Percentiles rank a stretch among this genome's conserved stretches.
Evolutionary conservation across 2,113 vertebrate genomes (phyloP).

Genomic region (Gobio gobio): DNA sequence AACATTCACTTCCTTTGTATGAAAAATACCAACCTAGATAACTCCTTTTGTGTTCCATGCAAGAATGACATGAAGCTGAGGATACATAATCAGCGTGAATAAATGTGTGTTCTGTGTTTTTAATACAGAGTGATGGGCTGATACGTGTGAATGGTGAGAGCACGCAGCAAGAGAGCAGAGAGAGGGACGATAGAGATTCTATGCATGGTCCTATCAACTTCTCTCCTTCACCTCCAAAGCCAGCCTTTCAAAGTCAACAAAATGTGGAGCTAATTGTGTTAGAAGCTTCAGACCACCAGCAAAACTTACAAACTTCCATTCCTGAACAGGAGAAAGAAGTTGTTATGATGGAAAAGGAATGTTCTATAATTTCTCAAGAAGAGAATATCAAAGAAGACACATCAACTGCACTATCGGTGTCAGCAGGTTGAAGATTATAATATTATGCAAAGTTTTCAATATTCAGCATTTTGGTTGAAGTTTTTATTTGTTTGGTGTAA

Average conservation of each 20-base stretch:
- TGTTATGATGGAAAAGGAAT: not conserved
- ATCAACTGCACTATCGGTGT: not conserved
- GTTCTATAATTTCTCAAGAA: not conserved
- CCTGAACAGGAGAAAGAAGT: conserved; percentile 24
- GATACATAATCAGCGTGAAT: not conserved
- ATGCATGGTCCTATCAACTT: conserved; percentile 33
- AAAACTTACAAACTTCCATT: not conserved
- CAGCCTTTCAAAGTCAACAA: conserved; percentile 12
- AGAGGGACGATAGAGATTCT: conserved; percentile 60
- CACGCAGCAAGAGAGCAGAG: conserved; percentile 67
- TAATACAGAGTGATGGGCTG: conserved; percentile 84
- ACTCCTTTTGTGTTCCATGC: not conserved
- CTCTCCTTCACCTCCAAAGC: conserved; percentile 42
- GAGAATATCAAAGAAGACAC: conserved; percentile 28
- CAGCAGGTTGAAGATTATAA: conserved; percentile 40
- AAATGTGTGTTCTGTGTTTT: conserved; percentile 41
- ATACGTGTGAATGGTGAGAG: conserved; percentile 83
- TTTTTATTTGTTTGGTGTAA: not conserved
- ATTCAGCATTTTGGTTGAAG: not conserved
- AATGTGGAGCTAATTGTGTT: not conserved
- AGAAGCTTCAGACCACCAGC: conserved; percentile 24
- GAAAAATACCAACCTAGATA: not conserved
- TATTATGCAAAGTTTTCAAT: not conserved
- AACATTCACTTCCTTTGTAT: not conserved
- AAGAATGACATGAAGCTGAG: not conserved